Conservation (phyloP, 1,140 invertebrate genomes). For the Pogonomyrmex californicus region DNA sequence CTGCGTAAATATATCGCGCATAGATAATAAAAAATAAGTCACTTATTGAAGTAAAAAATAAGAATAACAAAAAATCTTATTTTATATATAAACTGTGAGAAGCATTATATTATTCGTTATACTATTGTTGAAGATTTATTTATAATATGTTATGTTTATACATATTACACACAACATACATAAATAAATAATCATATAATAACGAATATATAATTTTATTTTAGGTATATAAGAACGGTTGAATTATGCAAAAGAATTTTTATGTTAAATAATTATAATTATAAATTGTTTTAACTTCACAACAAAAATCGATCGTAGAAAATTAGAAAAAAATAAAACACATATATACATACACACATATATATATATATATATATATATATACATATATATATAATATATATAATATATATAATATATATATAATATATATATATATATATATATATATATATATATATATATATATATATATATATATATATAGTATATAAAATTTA, state of each 20-base stretch:
- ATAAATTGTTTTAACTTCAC: slow-evolving; percentile 9
- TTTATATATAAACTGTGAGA: neutral
- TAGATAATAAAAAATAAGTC: slow-evolving; percentile 22
- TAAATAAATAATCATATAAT: neutral
- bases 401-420: no score
- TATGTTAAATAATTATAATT: neutral
- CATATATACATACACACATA: neutral
- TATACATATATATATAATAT: no score
- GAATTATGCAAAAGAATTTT: neutral
- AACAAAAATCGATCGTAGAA: neutral
- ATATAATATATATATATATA: no score
- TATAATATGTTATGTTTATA: neutral
- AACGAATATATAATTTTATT: neutral
- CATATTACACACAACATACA: neutral
- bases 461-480: no score
- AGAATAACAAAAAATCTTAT: neutral
- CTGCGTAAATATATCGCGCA: slow-evolving; percentile 1
- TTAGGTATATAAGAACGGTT: neutral
- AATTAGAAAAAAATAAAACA: neutral
- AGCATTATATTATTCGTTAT: neutral
- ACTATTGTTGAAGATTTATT: neutral
- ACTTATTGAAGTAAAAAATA: neutral
- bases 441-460: no score
- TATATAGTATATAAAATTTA: no score
- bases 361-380: no score